phyloP scores from a whole-genome alignment of 1,140 invertebrate species.

The Cepaea nemoralis region DNA sequence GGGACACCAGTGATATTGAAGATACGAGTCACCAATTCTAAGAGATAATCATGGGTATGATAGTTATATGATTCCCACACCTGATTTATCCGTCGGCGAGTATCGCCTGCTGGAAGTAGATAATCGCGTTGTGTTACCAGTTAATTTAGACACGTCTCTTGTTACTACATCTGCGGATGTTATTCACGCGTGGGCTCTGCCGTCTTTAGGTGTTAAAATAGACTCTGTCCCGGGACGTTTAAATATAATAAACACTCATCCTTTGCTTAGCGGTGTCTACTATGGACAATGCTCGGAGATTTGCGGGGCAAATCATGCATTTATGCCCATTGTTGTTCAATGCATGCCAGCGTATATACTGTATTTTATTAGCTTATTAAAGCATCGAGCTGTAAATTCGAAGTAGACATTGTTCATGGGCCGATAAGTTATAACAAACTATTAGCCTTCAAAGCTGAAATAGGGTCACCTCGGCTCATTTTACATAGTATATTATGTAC shows the following conservation, averaged over 20 bases:
- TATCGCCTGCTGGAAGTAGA: slow-evolving; percentile 79
- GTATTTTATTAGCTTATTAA: background rate
- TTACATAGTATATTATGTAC: background rate
- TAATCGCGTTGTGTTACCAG: slow-evolving; percentile 76
- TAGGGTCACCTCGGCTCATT: background rate
- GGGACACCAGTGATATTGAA: slow-evolving; percentile 81
- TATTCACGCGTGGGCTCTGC: slow-evolving; percentile 80
- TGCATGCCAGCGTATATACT: slow-evolving; percentile 34
- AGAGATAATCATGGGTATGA: slow-evolving; percentile 76
- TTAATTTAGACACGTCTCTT: slow-evolving; percentile 74
- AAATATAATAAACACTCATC: slow-evolving; percentile 77
- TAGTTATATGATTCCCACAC: slow-evolving; percentile 76
- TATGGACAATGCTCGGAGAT: slow-evolving; percentile 85
- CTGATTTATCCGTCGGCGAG: slow-evolving; percentile 62
- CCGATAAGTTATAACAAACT: slow-evolving; percentile 29
- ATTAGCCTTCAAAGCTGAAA: slow-evolving; percentile 35
- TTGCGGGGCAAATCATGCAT: slow-evolving; percentile 82
- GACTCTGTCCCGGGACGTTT: slow-evolving; percentile 79
- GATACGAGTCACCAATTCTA: slow-evolving; percentile 79
- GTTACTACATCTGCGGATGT: slow-evolving; percentile 78
- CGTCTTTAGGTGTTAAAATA: slow-evolving; percentile 77
- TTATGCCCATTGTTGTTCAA: slow-evolving; percentile 82
- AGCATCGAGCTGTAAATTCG: background rate
- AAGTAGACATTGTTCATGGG: background rate
- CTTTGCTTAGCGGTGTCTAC: slow-evolving; percentile 76